Conservation (phyloP, 1,140 invertebrate genomes). For the Drosophila micromelanica region DNA sequence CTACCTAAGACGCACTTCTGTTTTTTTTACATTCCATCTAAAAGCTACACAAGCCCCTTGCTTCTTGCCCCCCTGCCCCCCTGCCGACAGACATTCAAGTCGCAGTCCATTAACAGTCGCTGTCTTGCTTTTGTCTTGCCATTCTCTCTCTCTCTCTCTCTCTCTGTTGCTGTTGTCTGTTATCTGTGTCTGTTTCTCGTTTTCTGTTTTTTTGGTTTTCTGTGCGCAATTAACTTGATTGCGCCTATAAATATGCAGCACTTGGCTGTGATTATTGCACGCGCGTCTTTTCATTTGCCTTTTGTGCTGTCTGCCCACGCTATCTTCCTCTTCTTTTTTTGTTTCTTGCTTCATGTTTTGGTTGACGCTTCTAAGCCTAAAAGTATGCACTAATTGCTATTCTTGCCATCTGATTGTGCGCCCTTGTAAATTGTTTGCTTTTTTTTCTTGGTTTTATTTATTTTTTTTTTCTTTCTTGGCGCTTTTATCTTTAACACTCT, state of each 20-base stretch:
- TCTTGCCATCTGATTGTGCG: conserved; percentile 55
- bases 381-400: conserved; percentile 75
- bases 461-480: not conserved
- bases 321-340: not conserved
- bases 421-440: not conserved
- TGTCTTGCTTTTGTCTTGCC: conserved; percentile 27
- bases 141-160: not conserved
- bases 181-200: conserved; percentile 13
- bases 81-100: conserved; percentile 3
- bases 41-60: not conserved
- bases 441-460: not conserved
- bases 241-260: conserved; percentile 83
- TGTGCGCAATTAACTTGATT: conserved; percentile 81
- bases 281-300: conserved; percentile 49
- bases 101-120: conserved; percentile 43
- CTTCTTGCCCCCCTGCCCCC: not conserved
- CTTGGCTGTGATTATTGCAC: conserved; percentile 77
- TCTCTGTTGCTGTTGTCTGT: conserved; percentile 16
- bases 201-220: conserved; percentile 8
- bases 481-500: conserved; percentile 27
- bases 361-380: conserved; percentile 45
- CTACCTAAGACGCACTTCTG: conserved; percentile 14
- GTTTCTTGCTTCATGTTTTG: conserved; percentile 21
- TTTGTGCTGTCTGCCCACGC: conserved; percentile 6
- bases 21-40: conserved; percentile 7